These are phyloP conservation scores for Erythrocercus mccallii DNA, from an alignment of 2,113 vertebrate species.

Conservation along the genomic window DNA sequence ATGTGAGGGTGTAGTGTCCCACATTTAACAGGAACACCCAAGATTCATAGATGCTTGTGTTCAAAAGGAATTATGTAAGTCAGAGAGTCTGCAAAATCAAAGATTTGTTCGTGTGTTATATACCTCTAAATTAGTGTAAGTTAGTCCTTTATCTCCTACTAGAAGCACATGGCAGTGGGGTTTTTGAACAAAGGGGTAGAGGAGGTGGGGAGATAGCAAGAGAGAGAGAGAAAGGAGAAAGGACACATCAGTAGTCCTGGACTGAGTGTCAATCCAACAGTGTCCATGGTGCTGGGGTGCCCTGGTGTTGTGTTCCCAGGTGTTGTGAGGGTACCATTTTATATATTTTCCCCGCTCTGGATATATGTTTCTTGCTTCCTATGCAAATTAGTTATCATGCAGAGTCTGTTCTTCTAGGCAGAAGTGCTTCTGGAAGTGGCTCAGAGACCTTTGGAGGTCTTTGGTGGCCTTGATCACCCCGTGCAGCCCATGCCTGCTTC, in stretches of 20 bases:
- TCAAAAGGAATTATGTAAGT: neutral
- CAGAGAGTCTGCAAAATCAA: neutral
- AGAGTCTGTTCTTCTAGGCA: neutral
- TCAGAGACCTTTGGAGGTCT: neutral
- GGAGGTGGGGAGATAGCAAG: neutral
- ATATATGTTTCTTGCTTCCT: neutral
- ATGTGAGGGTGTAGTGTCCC: neutral
- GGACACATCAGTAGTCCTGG: neutral
- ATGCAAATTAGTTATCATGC: neutral
- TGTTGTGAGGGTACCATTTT: neutral
- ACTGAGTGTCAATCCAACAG: fast-evolving
- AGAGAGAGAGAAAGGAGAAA: neutral
- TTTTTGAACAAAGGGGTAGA: neutral
- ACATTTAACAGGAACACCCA: neutral
- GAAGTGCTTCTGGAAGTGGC: neutral
- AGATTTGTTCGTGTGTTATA: neutral
- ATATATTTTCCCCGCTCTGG: neutral
- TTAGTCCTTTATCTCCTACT: neutral
- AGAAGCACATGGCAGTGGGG: neutral
- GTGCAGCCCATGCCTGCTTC: neutral
- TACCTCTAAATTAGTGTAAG: neutral
- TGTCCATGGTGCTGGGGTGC: too few relatives aligned
- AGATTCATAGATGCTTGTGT: neutral
- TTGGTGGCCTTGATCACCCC: neutral
- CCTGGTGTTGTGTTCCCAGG: neutral